Percentiles rank a stretch among this genome's conserved stretches.
Conservation (phyloP, 2,888 invertebrate genomes). For the Sussaba pulchella region DNA sequence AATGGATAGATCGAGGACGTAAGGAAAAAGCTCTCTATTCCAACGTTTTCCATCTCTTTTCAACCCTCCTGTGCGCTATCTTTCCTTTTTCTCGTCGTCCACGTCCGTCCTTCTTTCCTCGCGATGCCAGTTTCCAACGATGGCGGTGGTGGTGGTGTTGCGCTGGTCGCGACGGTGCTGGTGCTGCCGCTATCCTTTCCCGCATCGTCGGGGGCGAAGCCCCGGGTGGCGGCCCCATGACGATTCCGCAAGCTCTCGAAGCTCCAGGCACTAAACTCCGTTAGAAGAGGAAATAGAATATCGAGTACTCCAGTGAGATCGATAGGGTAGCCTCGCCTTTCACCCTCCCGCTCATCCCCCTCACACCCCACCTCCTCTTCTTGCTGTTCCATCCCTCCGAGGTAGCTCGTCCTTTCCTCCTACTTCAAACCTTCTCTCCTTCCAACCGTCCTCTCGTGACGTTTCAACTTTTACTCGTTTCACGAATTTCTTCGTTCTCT, state of each 20-base stretch:
- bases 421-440: not conserved
- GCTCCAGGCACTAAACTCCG: slow-evolving; percentile 74
- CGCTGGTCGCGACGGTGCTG: slow-evolving; percentile 16
- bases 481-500: not conserved
- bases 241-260: slow-evolving; percentile 52
- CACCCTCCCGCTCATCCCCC: slow-evolving; percentile 11
- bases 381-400: too few species aligned
- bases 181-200: slow-evolving; percentile 34
- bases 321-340: slow-evolving; percentile 51
- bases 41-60: not conserved
- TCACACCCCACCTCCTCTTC: too few species aligned
- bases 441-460: not conserved
- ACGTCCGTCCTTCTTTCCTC: not conserved
- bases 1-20: slow-evolving; percentile 22
- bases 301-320: slow-evolving; percentile 64
- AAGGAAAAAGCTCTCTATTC: slow-evolving; percentile 27
- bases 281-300: slow-evolving; percentile 75
- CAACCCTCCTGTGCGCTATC: slow-evolving; percentile 5
- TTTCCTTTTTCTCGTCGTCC: not conserved
- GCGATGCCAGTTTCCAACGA: slow-evolving; percentile 29
- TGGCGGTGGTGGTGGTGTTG: slow-evolving; percentile 1
- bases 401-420: not conserved
- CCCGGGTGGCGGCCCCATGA: slow-evolving; percentile 33
- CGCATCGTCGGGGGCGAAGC: slow-evolving; percentile 22
- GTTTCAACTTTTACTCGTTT: not conserved